Conservation (phyloP, 2,113 vertebrate genomes). For the Tychaedon coryphoeus region DNA sequence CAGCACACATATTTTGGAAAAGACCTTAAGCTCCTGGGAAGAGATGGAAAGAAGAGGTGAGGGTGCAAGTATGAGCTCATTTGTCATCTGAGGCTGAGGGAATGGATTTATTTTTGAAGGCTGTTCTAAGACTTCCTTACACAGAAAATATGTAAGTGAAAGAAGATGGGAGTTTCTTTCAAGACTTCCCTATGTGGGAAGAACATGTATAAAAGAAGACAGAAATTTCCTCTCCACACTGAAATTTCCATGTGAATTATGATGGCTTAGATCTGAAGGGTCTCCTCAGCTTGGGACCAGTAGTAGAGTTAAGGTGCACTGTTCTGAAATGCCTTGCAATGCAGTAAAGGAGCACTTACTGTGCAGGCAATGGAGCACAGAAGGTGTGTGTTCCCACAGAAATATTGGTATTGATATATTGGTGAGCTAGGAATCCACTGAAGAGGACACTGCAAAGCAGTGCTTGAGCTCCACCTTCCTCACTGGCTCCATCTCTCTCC, state of each 20-base stretch:
- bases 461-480: background rate
- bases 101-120: background rate
- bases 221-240: background rate
- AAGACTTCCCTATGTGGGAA: background rate
- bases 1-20: background rate
- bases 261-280: background rate
- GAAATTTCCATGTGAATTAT: background rate
- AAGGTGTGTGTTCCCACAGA: background rate
- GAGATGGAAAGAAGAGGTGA: background rate
- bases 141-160: background rate
- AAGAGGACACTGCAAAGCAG: background rate
- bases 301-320: background rate
- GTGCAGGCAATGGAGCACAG: rapidly evolving
- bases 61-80: background rate
- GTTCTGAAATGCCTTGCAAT: background rate
- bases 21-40: rapidly evolving
- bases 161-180: background rate
- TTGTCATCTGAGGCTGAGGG: background rate
- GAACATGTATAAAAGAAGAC: background rate
- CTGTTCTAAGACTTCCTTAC: background rate
- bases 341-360: background rate
- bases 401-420: background rate
- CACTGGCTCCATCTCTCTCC: background rate
- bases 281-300: background rate
- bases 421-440: background rate